A percentile compares a stretch with the other conserved stretches of the same genome.
Evolutionary conservation across 2,797 vertebrate species (phyloP).

Genomic region (Rhadinocentrus ornatus): DNA sequence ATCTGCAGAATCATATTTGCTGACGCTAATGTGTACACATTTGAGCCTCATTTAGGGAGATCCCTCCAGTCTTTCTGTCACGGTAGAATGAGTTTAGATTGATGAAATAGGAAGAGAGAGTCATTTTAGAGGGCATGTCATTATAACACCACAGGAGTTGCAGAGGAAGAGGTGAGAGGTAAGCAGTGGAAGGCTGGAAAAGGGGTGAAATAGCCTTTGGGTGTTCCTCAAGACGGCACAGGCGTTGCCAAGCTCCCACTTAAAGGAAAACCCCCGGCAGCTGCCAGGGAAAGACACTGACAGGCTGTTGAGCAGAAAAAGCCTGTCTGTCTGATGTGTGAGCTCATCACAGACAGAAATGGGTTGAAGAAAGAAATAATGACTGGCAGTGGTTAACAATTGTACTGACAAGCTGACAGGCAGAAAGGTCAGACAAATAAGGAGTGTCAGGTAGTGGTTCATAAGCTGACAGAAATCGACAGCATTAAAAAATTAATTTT

Average conservation of each 20-base stretch:
- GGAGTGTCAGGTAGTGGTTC: slow-evolving; percentile 11
- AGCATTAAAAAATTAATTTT: slow-evolving; percentile 9
- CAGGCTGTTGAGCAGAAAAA: slow-evolving; percentile 47
- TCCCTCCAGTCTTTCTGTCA: slow-evolving; percentile 48
- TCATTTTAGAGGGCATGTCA: slow-evolving; percentile 44
- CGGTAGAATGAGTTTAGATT: slow-evolving; percentile 49
- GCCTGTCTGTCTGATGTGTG: slow-evolving; percentile 12
- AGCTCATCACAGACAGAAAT: slow-evolving; percentile 15
- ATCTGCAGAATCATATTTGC: slow-evolving; percentile 41
- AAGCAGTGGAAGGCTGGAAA: slow-evolving; percentile 21
- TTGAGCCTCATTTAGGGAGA: slow-evolving; percentile 37
- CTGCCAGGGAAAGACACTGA: slow-evolving; percentile 48
- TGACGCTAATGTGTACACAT: slow-evolving; percentile 34
- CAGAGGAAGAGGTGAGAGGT: slow-evolving; percentile 29
- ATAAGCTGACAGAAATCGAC: slow-evolving; percentile 8
- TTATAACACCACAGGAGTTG: slow-evolving; percentile 32
- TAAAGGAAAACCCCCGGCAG: slow-evolving; percentile 55
- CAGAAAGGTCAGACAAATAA: slow-evolving; percentile 38
- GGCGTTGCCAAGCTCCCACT: slow-evolving; percentile 41
- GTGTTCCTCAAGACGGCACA: slow-evolving; percentile 53
- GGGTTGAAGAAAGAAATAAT: slow-evolving; percentile 21
- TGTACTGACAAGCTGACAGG: slow-evolving; percentile 40
- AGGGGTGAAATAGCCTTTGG: slow-evolving; percentile 41
- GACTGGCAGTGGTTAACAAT: slow-evolving; percentile 47
- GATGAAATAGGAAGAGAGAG: slow-evolving; percentile 56